Evolutionary conservation across 30 jellyfish, hydroid and myxozoan species (phyloP), one percentile per base, ranked within the genome.

Genomic region (Catostylus mosaicus): DNA sequence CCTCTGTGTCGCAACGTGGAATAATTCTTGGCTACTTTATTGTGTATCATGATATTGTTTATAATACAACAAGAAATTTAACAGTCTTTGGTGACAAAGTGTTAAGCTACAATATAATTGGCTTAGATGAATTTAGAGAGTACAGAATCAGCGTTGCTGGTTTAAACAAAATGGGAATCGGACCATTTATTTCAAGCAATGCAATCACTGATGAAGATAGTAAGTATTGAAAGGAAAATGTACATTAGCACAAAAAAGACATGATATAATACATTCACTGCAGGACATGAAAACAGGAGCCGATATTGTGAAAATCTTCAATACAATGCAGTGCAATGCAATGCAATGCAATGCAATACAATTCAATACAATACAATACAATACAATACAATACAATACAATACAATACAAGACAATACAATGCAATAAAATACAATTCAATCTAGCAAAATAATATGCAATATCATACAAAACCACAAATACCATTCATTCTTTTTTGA

Each of bases 121-220:
- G 86, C 16, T 35, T 82, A 73, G 92, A 82, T 18, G 86, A 82
- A 52, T 82, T 37, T 51, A 74, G 92, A 33, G 65, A 54, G 69
- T 82, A 82, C 82, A 29, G 80, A 26, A 56, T 82, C 4, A 66
- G 76, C 45, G 74, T 82, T 43, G 86, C 86, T 20, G 92, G 92
- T 1, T 48, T 69, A 23, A 82, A 83, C 16, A 82, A 82, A 43
- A 35, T 82, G 38, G 92, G 92, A 36, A 52, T 70, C 8, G 92
- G 92, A 0, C 92, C 86, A 16, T 82, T 29, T 19, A 59, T 36
- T 14, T 29, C 75, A 64, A 60, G 79, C 18, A 38, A 18, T 68
- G 92, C 86, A 11, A 34, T 82, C 12, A 82, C 92, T 3, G 92
- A 69, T 51, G 80, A 82, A 43, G 92, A 69, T 47, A 40, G 92